Evolutionary conservation across 2,888 invertebrate species (phyloP), one percentile per base, ranked within the genome.

Genomic region (Spodoptera littoralis): DNA sequence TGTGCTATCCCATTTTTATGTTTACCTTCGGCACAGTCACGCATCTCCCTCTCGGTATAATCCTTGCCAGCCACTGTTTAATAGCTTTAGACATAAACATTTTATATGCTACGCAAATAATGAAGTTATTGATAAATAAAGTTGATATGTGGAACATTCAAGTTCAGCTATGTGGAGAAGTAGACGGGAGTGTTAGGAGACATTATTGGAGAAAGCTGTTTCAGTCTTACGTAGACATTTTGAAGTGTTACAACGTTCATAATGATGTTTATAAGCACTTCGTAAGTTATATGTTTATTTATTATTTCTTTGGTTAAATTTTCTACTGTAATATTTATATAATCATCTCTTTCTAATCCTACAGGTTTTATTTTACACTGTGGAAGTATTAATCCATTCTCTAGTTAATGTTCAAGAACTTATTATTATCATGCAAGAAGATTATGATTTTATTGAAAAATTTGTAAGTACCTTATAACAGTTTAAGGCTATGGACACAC

Each of bases 141-240:
- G 18, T 68, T 3, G 9, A 24, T 9, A 27, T 58, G 1, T 76
- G 76, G 72, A 65, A 55, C 36, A 11, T 18, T 4, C 44, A 44
- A 50, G 6, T 51, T 30, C 45, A 58, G 3, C 45, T 8, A 6
- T 18, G 11, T 9, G 22, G 13, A 18, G 12, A 41, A 24, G 13
- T 45, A 0, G 5, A 13, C 22, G 24, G n/a, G 3, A 1, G 9
- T 0, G 22, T 11, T 5, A 18, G 9, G 2, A n/a, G 43, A 12
- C 11, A 3, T 5, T n/a, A 22, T 12, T 4, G 9, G 1, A 46
- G 30, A 24, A 51, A 2, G 3, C 2, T 48, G 12, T 72, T 69
- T 58, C 13, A 63, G 12, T 12, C 47, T 30, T 74, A 53, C 24
- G 13, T n/a, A 13, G 45, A 73, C 18, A 63, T 74, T 30, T n/a